Conservation (phyloP, 2,113 vertebrate genomes). For the Chionomys nivalis region DNA sequence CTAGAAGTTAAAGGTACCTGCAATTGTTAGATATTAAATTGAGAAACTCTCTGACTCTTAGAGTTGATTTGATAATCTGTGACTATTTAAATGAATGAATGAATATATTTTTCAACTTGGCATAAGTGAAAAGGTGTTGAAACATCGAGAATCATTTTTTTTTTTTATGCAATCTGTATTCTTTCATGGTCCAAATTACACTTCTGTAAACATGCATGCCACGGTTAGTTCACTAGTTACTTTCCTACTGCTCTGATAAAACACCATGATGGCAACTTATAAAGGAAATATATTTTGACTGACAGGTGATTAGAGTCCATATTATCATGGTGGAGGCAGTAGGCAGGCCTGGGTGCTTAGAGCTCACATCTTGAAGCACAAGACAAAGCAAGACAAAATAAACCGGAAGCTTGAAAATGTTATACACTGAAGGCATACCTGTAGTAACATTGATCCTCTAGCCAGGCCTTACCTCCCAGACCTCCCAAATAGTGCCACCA, state of each 20-base stretch:
- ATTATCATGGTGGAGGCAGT: background rate
- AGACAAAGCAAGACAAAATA: background rate
- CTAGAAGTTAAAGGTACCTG: background rate
- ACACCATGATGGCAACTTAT: background rate
- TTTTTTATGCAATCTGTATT: constrained; percentile 28
- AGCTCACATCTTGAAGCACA: background rate
- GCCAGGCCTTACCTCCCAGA: background rate
- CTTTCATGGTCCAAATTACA: constrained; percentile 5
- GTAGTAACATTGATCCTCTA: background rate
- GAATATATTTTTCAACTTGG: constrained; percentile 23
- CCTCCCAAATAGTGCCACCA: background rate
- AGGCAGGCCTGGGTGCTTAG: background rate
- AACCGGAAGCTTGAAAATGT: background rate
- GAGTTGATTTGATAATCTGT: background rate
- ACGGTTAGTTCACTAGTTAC: background rate
- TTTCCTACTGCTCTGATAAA: background rate
- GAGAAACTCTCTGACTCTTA: constrained; percentile 26
- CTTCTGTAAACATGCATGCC: background rate
- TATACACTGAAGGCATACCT: background rate
- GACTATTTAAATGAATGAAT: constrained; percentile 28
- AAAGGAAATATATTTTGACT: background rate
- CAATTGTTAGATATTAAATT: constrained; percentile 15
- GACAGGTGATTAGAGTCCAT: background rate
- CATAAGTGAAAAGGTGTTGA: background rate
- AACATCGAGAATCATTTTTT: background rate